These are phyloP conservation scores for Halictus rubicundus DNA, from an alignment of 1,140 invertebrate species.

Conservation along the genomic window DNA sequence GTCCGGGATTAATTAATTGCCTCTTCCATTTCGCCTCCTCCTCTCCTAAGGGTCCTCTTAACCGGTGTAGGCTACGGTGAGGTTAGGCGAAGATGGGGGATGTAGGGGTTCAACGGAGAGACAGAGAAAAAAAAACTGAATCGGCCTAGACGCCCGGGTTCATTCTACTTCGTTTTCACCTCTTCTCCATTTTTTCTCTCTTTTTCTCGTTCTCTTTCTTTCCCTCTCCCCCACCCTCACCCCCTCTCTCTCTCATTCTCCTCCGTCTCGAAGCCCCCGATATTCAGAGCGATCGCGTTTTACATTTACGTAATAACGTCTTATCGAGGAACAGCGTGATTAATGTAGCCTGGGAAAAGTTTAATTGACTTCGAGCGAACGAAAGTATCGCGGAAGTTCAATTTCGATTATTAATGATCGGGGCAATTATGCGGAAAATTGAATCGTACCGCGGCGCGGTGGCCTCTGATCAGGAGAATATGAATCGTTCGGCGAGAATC, in stretches of 20 bases:
- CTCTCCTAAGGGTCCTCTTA: slow-evolving; percentile 17
- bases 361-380: slow-evolving; percentile 5
- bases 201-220: not conserved
- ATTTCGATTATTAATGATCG: slow-evolving; percentile 25
- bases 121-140: not conserved
- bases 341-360: slow-evolving; percentile 11
- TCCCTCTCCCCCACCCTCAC: too few relatives aligned
- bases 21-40: slow-evolving; percentile 40
- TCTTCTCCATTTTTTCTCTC: not conserved
- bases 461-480: not conserved
- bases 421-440: slow-evolving; percentile 46
- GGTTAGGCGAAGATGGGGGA: not conserved
- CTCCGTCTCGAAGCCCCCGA: not conserved
- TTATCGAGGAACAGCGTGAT: slow-evolving; percentile 1
- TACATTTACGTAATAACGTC: slow-evolving; percentile 6
- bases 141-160: not conserved
- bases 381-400: slow-evolving; percentile 18
- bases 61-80: not conserved
- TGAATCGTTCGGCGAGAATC: not conserved
- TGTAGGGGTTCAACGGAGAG: not conserved
- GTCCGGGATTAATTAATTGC: slow-evolving; percentile 61
- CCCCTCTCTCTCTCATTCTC: not conserved
- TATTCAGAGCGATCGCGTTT: slow-evolving; percentile 1
- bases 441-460: slow-evolving; percentile 1
- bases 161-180: not conserved